Evolutionary conservation across 2,888 invertebrate genomes (phyloP).

Genomic region (Eupsilia transversa): DNA sequence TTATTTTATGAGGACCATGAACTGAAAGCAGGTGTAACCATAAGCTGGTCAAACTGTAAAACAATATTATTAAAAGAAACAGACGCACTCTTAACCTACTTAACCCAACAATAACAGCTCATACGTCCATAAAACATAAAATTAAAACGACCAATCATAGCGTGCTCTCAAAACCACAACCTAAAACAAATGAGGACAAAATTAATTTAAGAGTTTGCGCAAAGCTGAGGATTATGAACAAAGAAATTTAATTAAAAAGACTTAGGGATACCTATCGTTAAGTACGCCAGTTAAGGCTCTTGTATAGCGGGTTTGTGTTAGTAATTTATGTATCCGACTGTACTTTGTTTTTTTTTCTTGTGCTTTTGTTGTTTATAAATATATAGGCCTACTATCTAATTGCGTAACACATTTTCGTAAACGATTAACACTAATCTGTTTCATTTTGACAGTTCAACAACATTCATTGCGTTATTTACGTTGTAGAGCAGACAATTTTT

Average conservation of each 20-base stretch:
- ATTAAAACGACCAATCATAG: slow-evolving; percentile 40
- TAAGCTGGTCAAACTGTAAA: neutral
- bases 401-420: no score
- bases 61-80: neutral
- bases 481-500: no score
- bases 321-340: slow-evolving; percentile 44
- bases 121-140: slow-evolving; percentile 16
- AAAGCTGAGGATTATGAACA: slow-evolving; percentile 62
- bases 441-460: no score
- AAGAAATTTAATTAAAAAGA: slow-evolving; percentile 72
- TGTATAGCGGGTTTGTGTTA: slow-evolving; percentile 32
- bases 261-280: slow-evolving; percentile 56
- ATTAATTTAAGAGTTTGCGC: slow-evolving; percentile 53
- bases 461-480: no score
- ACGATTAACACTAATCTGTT: no score
- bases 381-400: no score
- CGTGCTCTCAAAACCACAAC: slow-evolving; percentile 16
- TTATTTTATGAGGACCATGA: neutral
- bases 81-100: slow-evolving; percentile 15
- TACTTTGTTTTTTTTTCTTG: slow-evolving; percentile 15
- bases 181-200: slow-evolving; percentile 50
- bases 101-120: slow-evolving; percentile 1
- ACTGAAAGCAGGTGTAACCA: neutral
- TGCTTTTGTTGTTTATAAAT: neutral
- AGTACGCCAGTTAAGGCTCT: slow-evolving; percentile 33